Percentiles rank a stretch among this genome's conserved stretches.
Conservation (phyloP, 2,113 vertebrate genomes). For the Corythaixoides concolor region DNA sequence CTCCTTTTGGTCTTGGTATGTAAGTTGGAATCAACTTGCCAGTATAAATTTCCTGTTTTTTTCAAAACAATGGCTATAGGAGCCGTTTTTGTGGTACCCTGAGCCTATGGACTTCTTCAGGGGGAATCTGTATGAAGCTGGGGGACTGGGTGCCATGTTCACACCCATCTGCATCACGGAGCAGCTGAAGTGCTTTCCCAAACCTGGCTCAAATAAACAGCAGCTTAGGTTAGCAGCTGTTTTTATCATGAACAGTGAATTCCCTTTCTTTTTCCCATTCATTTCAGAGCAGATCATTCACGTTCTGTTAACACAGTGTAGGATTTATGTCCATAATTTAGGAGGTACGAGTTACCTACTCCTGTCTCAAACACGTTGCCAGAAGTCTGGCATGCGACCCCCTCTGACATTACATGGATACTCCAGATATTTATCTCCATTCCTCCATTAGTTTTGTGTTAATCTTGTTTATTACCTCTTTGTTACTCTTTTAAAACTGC, state of each 20-base stretch:
- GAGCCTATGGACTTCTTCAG: not conserved
- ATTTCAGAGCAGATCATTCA: not conserved
- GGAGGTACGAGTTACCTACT: not conserved
- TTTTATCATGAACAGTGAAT: accelerated
- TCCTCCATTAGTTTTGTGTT: not conserved
- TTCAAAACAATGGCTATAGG: not conserved
- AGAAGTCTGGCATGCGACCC: not conserved
- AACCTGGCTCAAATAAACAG: not conserved
- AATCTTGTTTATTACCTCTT: constrained; percentile 15
- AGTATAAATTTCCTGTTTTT: not conserved
- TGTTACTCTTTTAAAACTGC: not conserved
- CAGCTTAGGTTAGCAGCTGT: not conserved
- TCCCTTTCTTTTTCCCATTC: not conserved
- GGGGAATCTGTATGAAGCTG: not conserved
- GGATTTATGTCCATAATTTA: constrained; percentile 3
- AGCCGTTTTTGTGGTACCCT: not conserved
- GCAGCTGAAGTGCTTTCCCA: not conserved
- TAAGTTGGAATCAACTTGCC: not conserved
- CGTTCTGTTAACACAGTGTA: not conserved
- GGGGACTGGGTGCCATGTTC: not conserved
- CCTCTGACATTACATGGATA: not conserved
- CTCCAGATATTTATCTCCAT: not conserved
- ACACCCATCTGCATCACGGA: accelerated
- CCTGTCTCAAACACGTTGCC: not conserved
- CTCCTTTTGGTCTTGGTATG: not conserved